Conservation (phyloP, 2,888 invertebrate genomes). For the Tuta absoluta region DNA sequence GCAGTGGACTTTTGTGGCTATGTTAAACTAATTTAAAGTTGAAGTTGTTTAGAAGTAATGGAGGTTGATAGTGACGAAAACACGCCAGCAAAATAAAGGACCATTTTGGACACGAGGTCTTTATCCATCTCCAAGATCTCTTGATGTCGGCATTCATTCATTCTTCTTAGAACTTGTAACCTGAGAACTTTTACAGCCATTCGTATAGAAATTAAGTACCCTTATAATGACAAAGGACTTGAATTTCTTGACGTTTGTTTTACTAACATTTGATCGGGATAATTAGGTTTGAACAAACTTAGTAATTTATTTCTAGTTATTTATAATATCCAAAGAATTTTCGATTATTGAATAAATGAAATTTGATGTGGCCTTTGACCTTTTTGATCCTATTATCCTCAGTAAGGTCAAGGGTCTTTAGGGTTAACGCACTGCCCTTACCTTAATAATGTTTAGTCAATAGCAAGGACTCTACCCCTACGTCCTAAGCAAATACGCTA, state of each 20-base stretch:
- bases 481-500: conserved; percentile 8
- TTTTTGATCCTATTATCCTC: neutral
- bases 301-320: too few species aligned
- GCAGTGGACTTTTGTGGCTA: too few species aligned
- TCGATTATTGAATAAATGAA: too few species aligned
- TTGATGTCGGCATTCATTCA: conserved; percentile 15
- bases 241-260: neutral
- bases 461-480: neutral
- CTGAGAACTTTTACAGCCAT: neutral
- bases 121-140: neutral
- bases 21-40: too few species aligned
- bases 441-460: neutral
- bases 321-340: too few species aligned
- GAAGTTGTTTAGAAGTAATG: neutral
- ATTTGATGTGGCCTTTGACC: neutral
- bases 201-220: neutral
- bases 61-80: neutral
- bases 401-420: neutral
- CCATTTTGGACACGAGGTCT: conserved; percentile 17
- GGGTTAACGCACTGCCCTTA: too few species aligned
- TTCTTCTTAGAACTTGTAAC: conserved; percentile 11
- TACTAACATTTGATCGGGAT: too few species aligned
- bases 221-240: neutral
- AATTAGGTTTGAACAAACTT: neutral
- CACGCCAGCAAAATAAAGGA: neutral